A percentile compares a stretch with the other conserved stretches of the same genome.
These are phyloP conservation scores for Leucoraja ocellata DNA, from an alignment of 2,797 vertebrate species.

Conservation along the genomic window DNA sequence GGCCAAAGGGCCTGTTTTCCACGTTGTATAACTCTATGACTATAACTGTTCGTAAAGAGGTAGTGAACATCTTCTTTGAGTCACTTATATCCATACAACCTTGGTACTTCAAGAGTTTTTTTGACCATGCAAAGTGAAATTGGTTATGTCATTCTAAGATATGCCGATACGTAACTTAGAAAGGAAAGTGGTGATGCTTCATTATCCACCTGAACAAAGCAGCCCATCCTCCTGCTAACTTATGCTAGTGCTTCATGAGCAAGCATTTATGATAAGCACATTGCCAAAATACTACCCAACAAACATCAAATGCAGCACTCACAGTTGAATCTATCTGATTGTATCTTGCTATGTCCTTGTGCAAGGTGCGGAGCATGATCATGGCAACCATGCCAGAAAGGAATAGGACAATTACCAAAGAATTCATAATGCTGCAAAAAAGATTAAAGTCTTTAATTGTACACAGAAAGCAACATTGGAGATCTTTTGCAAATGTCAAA, in stretches of 20 bases:
- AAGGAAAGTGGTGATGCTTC: no score
- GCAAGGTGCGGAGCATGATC: slow-evolving; percentile 84
- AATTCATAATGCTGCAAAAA: slow-evolving; percentile 83
- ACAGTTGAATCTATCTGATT: slow-evolving; percentile 92
- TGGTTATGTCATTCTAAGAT: no score
- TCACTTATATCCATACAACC: no score
- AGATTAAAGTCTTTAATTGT: background rate
- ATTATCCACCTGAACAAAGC: no score
- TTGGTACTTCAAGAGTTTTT: no score
- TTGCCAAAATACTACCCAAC: background rate
- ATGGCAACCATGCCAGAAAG: slow-evolving; percentile 90
- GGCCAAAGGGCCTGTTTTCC: no score
- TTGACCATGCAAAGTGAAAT: no score
- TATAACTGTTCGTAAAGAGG: background rate
- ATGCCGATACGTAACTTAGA: no score
- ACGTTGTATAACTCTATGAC: no score
- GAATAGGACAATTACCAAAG: slow-evolving; percentile 87
- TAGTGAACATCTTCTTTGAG: no score
- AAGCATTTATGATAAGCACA: background rate
- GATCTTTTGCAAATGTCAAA: background rate
- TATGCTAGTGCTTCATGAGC: no score
- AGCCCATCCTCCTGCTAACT: no score
- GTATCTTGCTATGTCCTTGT: slow-evolving; percentile 89
- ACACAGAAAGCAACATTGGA: background rate
- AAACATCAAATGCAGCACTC: slow-evolving; percentile 49